A percentile compares a stretch with the other conserved stretches of the same genome.
phyloP scores from a whole-genome alignment of 2,113 vertebrate species.

The Eulacestoma nigropectus region DNA sequence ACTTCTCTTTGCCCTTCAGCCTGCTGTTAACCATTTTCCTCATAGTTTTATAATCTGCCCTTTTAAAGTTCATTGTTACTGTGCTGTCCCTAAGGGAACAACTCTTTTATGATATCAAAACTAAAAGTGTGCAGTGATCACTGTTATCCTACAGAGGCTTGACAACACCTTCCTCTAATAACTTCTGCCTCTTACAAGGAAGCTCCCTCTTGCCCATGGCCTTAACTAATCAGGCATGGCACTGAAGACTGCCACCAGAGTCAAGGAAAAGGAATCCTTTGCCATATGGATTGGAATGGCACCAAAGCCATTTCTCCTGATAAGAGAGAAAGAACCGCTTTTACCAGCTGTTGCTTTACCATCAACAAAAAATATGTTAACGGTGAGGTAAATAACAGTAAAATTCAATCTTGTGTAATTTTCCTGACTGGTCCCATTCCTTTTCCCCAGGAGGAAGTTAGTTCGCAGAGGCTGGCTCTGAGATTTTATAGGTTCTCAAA shows the following conservation, averaged over 20 bases:
- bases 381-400: background rate
- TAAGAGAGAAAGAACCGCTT: background rate
- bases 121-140: slow-evolving; percentile 14
- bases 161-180: slow-evolving; percentile 24
- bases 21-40: slow-evolving; percentile 62
- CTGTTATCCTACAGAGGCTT: background rate
- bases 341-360: slow-evolving; percentile 8
- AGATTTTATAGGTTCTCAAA: background rate
- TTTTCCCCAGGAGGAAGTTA: background rate
- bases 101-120: slow-evolving; percentile 52
- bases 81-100: slow-evolving; percentile 42
- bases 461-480: background rate
- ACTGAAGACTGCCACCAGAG: background rate
- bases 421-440: background rate
- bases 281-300: slow-evolving; percentile 19
- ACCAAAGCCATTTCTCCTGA: background rate
- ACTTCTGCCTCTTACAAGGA: slow-evolving; percentile 21
- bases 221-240: background rate
- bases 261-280: slow-evolving; percentile 2
- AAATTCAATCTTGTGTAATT: background rate
- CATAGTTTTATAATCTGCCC: slow-evolving; percentile 46
- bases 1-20: slow-evolving; percentile 53
- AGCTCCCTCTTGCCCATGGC: slow-evolving; percentile 13
- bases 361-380: background rate
- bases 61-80: slow-evolving; percentile 49